Percentiles rank a stretch among this genome's conserved stretches.
phyloP scores from a whole-genome alignment of 2,888 invertebrate species.

The Amaurobius ferox region DNA sequence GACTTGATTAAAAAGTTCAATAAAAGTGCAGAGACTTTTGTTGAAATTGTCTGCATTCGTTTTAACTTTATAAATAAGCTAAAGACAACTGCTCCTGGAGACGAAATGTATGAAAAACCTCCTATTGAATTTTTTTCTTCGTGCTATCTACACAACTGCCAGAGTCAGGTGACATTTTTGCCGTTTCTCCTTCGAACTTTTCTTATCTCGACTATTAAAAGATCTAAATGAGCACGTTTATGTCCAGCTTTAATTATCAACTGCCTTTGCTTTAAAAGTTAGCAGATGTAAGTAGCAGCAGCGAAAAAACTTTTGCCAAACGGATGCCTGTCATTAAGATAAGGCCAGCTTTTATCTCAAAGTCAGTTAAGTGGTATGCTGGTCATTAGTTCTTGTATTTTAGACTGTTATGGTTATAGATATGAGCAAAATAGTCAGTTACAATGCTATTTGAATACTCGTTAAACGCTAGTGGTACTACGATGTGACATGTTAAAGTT shows the following conservation, averaged over 20 bases:
- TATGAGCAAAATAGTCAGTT: not conserved
- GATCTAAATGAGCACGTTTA: slow-evolving; percentile 14
- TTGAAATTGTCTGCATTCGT: too few relatives aligned
- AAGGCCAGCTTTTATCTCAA: not conserved
- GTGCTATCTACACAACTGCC: too few relatives aligned
- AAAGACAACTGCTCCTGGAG: too few relatives aligned
- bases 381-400: not conserved
- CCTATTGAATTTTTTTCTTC: too few relatives aligned
- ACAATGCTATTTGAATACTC: not conserved
- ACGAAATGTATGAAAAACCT: too few relatives aligned
- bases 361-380: not conserved
- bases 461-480: not conserved
- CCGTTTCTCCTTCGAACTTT: not conserved
- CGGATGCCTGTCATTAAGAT: slow-evolving; percentile 1
- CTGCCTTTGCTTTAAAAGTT: not conserved
- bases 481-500: too few relatives aligned
- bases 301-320: not conserved
- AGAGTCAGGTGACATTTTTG: not conserved
- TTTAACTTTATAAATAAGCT: too few relatives aligned
- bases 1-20: too few relatives aligned
- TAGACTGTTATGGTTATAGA: slow-evolving; percentile 14
- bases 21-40: too few relatives aligned
- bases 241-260: slow-evolving; percentile 3
- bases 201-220: not conserved
- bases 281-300: not conserved